A percentile compares a stretch with the other conserved stretches of the same genome.
Conservation (phyloP, 2,888 invertebrate genomes). For the Acleris laterana region DNA sequence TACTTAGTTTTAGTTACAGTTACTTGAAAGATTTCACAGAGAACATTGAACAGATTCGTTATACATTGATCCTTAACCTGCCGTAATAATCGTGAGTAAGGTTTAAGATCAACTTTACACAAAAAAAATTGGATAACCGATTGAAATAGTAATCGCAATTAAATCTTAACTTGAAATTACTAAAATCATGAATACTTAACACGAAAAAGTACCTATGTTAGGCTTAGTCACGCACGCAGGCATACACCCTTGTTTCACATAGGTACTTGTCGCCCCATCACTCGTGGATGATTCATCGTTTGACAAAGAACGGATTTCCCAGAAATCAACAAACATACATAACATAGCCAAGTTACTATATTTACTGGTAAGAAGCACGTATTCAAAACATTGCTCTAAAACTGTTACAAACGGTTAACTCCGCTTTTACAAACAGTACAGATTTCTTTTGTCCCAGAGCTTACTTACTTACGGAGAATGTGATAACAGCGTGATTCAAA, state of each 20-base stretch:
- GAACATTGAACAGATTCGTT: too few species aligned
- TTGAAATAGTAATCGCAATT: too few species aligned
- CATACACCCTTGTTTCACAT: slow-evolving; percentile 50
- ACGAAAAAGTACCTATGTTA: neutral
- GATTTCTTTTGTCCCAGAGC: slow-evolving; percentile 37
- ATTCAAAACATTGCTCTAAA: slow-evolving; percentile 7
- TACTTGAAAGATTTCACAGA: too few species aligned
- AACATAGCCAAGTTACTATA: slow-evolving; percentile 3
- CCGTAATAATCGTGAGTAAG: too few species aligned
- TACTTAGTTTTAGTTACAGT: too few species aligned
- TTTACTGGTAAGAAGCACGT: slow-evolving; percentile 42
- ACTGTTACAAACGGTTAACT: slow-evolving; percentile 27
- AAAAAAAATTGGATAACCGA: neutral
- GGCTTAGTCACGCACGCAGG: slow-evolving; percentile 21
- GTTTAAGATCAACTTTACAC: too few species aligned
- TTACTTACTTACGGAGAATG: slow-evolving; percentile 15
- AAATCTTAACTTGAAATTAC: too few species aligned
- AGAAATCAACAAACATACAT: slow-evolving; percentile 43
- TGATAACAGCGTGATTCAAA: slow-evolving; percentile 21
- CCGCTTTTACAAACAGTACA: slow-evolving; percentile 18
- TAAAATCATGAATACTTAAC: neutral
- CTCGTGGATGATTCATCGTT: slow-evolving; percentile 77
- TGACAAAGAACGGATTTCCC: slow-evolving; percentile 63
- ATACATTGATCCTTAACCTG: too few species aligned
- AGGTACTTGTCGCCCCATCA: slow-evolving; percentile 59